These are phyloP conservation scores for Muscicapa striata DNA, from an alignment of 2,797 vertebrate genomes.

Conservation along the genomic window DNA sequence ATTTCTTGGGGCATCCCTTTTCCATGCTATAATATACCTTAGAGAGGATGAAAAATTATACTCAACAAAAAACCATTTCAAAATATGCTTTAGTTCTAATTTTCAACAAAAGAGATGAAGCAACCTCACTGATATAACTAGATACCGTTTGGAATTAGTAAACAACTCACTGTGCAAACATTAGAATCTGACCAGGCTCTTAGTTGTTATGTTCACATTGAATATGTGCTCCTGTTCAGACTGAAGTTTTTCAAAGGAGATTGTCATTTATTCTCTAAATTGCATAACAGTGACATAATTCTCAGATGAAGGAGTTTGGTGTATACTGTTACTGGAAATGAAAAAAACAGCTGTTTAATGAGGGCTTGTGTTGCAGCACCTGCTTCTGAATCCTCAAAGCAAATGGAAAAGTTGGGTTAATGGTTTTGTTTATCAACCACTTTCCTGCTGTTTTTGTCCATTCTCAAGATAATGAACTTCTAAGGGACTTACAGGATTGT, in stretches of 20 bases:
- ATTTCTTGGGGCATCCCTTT: not conserved
- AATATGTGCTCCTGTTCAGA: not conserved
- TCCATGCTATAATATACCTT: not conserved
- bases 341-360: constrained; percentile 45
- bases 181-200: not conserved
- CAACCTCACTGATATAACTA: not conserved
- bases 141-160: not conserved
- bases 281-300: not conserved
- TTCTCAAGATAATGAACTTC: constrained; percentile 39
- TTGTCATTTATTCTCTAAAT: not conserved
- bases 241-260: not conserved
- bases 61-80: not conserved
- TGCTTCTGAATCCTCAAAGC: constrained; percentile 30
- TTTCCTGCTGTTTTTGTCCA: constrained; percentile 13
- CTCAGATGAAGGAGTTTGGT: constrained; percentile 1
- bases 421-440: constrained; percentile 47
- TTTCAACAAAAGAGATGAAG: not conserved
- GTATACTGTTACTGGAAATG: not conserved
- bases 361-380: constrained; percentile 19
- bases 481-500: not conserved
- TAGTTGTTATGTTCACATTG: not conserved
- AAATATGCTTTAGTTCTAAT: not conserved
- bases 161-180: not conserved
- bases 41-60: not conserved
- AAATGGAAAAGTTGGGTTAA: constrained; percentile 53